Base-by-base conservation (phyloP, 2,113 vertebrate genomes). In the Ceyx margarethae region DNA sequence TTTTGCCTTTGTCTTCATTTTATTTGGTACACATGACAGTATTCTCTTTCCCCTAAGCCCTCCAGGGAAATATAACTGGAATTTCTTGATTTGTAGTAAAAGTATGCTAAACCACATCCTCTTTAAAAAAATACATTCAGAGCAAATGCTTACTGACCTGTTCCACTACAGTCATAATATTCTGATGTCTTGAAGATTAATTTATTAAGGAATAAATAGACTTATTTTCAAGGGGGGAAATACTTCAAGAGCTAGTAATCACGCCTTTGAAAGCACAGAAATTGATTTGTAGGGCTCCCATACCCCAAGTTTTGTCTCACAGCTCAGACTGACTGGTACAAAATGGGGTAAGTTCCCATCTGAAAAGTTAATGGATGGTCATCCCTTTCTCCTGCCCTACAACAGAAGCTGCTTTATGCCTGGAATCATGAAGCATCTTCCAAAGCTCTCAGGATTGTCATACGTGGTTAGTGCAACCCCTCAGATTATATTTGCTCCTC, bases 101-200 rank as follows among this genome's bases (percentile, higher is more conserved):
- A 77, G 42, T n/a, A 85, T 43, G 51, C 31, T 42, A 85, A 81
- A 69, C 56, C 88, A 91, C 75, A 89, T 82, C 67, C 62, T 91
- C n/a, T 68, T 77, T 79, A 50, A 85, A 66, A 93, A 73, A 12
- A 0, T 15, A 2, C 42, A 75, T 73, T 51, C 76, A 51, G 8
- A 93, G 56, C 22, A 65, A 74, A 76, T 6, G 73, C 68, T 67
- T 48, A 58, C 3, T 66, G 56, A 77, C 29, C 60, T 46, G 13
- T 58, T 90, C 50, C 60, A 83, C 37, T 74, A 66, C 89, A 82
- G 64, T 42, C 8, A 31, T 43, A 71, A 83, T 28, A 62, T 7
- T 26, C 28, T 67, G 68, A 74, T 80, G 46, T 33, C 42, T 58
- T 37, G 65, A 85, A 85, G 56, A 80, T 77, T 11, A 80, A 31